Base-by-base conservation (phyloP, 1,140 invertebrate genomes). In the Portunus trituberculatus region DNA sequence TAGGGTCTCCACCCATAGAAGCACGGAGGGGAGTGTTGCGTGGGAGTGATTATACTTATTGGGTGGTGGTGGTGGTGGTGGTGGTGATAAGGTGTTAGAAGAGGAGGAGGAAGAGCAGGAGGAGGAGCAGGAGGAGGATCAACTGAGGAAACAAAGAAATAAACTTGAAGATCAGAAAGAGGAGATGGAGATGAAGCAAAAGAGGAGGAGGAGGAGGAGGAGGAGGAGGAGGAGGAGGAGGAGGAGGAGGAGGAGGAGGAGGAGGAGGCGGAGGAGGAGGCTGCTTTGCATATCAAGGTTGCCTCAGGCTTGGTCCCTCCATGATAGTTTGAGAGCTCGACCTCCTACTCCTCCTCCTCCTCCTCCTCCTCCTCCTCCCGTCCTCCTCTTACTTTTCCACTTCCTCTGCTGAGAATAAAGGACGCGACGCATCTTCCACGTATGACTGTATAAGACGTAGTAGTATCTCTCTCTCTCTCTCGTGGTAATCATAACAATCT, bases 221-320 rank as follows among this genome's bases (percentile, higher is more conserved):
- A 76, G 25, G n/a, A 76, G 52, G 67, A 25, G 25, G 67, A 76
- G 67, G 67, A 76, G 25, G 20, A 76, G 25, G 67, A n/a, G 25
- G 25, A 59, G 16, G 25, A 76, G 25, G 67, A 76, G 16, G 67
- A n/a, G 67, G 25, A n/a, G 67, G 67, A 76, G 67, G 67, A n/a
- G 25, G 67, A 76, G 67, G 67, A 76, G n/a, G 67, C 12, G 67
- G 67, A 76, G 67, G 67, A 76, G n/a, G 20, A 76, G 20, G 20
- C 67, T 76, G 67, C 16, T 76, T 76, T 76, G 67, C 67, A 76
- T 76, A 76, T 76, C 67, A 76, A 76, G 67, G 67, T 76, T 76
- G 67, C 67, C 67, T 76, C 67, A 76, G 67, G 67, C 67, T 76
- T 76, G 67, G 67, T 76, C 67, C n/a, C 67, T 76, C 67, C 67